Conservation (phyloP, 2,797 vertebrate species). For the Microhierax caerulescens region DNA sequence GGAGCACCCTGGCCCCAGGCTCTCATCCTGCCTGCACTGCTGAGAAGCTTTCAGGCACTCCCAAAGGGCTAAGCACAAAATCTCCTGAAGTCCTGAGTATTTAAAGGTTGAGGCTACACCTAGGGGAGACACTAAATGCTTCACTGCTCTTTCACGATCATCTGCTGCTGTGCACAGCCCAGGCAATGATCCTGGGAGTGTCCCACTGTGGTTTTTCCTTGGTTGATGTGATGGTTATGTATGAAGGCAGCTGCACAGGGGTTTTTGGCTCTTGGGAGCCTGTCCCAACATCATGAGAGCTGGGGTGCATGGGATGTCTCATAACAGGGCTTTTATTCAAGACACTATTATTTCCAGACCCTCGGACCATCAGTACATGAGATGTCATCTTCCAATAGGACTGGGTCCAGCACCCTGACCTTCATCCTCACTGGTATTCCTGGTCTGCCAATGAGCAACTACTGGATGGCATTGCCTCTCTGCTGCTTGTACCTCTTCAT, state of each 20-base stretch:
- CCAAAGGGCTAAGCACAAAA: not conserved
- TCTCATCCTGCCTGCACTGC: not conserved
- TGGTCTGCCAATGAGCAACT: not conserved
- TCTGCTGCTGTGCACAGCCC: not conserved
- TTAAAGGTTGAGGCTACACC: not conserved
- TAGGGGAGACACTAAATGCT: too few species aligned
- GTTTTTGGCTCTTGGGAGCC: not conserved
- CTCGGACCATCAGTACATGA: fast-evolving
- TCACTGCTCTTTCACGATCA: not conserved
- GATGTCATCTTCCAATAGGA: not conserved
- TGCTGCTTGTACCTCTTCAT: conserved; percentile 28
- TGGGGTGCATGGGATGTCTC: not conserved
- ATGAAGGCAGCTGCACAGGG: not conserved
- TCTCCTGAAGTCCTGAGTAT: not conserved
- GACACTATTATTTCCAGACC: not conserved
- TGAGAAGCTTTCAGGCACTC: not conserved
- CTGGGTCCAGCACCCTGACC: not conserved
- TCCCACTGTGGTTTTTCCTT: not conserved
- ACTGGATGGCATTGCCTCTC: conserved; percentile 30
- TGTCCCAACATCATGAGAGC: fast-evolving
- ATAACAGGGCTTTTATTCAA: not conserved
- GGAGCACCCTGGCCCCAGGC: not conserved
- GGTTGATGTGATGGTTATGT: not conserved
- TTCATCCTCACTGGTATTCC: not conserved
- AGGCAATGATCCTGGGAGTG: not conserved